Evolutionary conservation across 2,113 vertebrate species (phyloP).

Genomic region (Salvelinus fontinalis): DNA sequence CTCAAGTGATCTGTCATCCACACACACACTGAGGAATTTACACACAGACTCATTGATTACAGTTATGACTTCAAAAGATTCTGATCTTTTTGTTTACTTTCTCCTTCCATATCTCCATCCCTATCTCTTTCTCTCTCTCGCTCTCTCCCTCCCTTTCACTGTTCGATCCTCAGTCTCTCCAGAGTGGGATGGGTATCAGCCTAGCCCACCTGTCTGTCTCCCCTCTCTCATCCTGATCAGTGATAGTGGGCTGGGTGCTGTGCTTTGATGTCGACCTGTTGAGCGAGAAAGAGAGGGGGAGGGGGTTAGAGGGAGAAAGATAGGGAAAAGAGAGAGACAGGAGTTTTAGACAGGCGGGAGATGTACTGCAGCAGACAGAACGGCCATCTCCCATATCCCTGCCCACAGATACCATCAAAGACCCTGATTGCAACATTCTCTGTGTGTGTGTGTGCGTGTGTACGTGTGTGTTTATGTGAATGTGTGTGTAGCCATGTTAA

Average conservation of each 20-base stretch:
- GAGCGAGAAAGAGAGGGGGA: background rate
- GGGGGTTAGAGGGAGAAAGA: background rate
- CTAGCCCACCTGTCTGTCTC: background rate
- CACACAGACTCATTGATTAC: background rate
- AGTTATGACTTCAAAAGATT: constrained; percentile 33
- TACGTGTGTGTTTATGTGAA: too few species aligned
- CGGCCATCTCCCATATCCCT: background rate
- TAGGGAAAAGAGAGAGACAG: background rate
- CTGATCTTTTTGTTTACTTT: constrained; percentile 22
- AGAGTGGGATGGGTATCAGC: constrained; percentile 12
- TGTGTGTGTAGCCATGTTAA: too few species aligned
- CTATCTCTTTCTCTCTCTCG: constrained; percentile 4
- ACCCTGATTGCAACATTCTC: background rate
- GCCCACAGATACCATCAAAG: constrained; percentile 1
- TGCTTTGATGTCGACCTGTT: constrained; percentile 33
- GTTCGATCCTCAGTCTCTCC: background rate
- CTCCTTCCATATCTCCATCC: constrained; percentile 3
- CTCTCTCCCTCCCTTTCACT: constrained; percentile 6
- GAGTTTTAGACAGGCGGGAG: background rate
- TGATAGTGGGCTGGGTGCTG: constrained; percentile 6
- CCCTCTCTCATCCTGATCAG: constrained; percentile 24
- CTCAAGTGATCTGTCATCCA: background rate
- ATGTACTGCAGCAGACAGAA: background rate
- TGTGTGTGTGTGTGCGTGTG: background rate
- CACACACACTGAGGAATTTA: background rate